These are phyloP conservation scores for Crematogaster levior DNA, from an alignment of 2,888 invertebrate species.

Conservation along the genomic window DNA sequence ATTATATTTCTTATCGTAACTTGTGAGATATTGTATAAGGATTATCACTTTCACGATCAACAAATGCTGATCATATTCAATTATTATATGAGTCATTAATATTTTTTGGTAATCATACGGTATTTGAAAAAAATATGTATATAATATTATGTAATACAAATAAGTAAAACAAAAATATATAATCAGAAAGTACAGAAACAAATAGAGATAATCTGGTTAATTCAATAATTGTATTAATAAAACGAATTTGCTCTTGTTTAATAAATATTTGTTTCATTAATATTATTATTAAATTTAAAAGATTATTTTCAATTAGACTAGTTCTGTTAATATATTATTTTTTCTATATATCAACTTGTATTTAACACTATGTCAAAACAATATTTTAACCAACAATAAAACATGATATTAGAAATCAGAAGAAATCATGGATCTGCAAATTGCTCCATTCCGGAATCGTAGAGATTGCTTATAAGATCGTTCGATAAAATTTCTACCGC, in stretches of 20 bases:
- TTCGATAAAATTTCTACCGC: slow-evolving; percentile 19
- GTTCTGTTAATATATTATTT: not conserved
- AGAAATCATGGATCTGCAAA: not conserved
- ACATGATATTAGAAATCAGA: not conserved
- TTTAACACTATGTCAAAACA: not conserved
- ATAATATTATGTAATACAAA: too few species aligned
- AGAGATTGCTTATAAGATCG: slow-evolving; percentile 20
- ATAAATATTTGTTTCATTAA: not conserved
- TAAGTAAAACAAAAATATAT: too few species aligned
- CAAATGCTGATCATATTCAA: not conserved
- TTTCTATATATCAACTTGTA: not conserved
- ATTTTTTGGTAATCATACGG: not conserved
- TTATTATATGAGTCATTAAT: not conserved
- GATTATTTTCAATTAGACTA: not conserved
- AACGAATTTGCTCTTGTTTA: too few species aligned
- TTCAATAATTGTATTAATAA: not conserved
- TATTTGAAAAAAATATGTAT: not conserved
- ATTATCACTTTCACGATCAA: not conserved
- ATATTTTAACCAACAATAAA: slow-evolving; percentile 1
- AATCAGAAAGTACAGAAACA: too few species aligned
- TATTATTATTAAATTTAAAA: not conserved
- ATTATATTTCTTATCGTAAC: not conserved
- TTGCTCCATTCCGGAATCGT: slow-evolving; percentile 15
- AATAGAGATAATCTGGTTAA: not conserved
- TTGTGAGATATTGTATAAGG: not conserved